A percentile compares a stretch with the other conserved stretches of the same genome.
Conservation (phyloP, 1,140 invertebrate genomes). For the Bombus superbus region DNA sequence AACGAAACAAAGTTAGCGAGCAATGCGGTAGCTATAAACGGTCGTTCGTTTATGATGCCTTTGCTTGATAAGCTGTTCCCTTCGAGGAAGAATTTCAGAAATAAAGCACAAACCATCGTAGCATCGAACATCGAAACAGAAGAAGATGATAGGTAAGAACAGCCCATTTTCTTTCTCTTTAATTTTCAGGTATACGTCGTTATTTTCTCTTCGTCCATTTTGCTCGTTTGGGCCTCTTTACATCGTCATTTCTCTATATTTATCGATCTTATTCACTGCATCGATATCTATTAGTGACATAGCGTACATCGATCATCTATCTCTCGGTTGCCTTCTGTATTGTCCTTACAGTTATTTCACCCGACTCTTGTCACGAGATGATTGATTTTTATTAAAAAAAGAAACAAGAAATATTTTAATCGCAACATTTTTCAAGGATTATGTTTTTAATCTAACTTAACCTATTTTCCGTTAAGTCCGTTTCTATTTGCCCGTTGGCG, state of each 20-base stretch:
- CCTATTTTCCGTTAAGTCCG: constrained; percentile 26
- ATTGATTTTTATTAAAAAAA: neutral
- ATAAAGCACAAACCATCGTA: constrained; percentile 60
- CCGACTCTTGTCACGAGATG: neutral
- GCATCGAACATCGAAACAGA: constrained; percentile 48
- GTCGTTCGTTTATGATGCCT: constrained; percentile 79
- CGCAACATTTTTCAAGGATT: neutral
- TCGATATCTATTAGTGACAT: constrained; percentile 28
- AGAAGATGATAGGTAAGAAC: constrained; percentile 71
- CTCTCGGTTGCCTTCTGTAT: neutral
- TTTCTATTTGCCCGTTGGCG: constrained; percentile 26
- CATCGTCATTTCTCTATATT: constrained; percentile 27
- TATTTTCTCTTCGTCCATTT: constrained; percentile 3
- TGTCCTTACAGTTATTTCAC: neutral
- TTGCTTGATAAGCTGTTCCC: constrained; percentile 81
- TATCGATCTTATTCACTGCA: constrained; percentile 8
- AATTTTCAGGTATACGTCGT: neutral
- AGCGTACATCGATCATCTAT: constrained; percentile 27
- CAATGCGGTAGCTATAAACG: constrained; percentile 70
- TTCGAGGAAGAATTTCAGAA: constrained; percentile 70
- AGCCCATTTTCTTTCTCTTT: neutral
- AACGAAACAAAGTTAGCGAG: constrained; percentile 66
- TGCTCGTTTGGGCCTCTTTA: neutral
- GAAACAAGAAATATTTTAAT: neutral
- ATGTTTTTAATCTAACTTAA: constrained; percentile 12